These are phyloP conservation scores for Riparia riparia DNA, from an alignment of 2,113 vertebrate species.

Conservation along the genomic window DNA sequence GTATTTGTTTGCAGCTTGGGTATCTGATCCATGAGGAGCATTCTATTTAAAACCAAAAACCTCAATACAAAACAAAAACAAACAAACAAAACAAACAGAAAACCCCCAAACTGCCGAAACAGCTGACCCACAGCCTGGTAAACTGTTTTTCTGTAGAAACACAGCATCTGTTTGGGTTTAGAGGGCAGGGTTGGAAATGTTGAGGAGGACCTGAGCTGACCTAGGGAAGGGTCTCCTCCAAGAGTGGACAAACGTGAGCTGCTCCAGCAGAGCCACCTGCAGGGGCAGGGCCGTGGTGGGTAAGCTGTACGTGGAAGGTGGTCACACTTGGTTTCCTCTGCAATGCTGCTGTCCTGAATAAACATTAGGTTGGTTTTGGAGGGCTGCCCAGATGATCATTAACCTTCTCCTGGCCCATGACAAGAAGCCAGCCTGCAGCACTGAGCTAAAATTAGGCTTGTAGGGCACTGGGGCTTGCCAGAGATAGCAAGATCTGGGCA, in stretches of 20 bases:
- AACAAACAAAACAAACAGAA: no score
- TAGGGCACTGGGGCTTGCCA: constrained; percentile 47
- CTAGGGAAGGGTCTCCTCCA: not conserved
- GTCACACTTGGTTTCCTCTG: constrained; percentile 44
- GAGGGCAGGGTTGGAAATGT: not conserved
- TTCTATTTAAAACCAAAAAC: no score
- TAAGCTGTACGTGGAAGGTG: not conserved
- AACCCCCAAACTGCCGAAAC: not conserved
- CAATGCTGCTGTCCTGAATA: constrained; percentile 68
- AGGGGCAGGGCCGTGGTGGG: not conserved
- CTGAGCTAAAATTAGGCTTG: constrained; percentile 49
- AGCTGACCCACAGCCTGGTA: not conserved
- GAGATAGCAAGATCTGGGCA: not conserved
- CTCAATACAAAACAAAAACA: no score
- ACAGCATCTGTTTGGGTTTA: not conserved
- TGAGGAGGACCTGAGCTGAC: not conserved
- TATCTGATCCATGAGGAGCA: not conserved
- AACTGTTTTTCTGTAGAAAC: not conserved
- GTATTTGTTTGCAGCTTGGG: not conserved
- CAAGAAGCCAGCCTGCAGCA: constrained; percentile 47
- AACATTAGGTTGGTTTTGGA: constrained; percentile 59
- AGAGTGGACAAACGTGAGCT: not conserved
- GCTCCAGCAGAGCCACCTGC: not conserved
- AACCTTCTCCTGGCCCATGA: constrained; percentile 51
- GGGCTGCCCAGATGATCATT: constrained; percentile 64